Percentiles rank a stretch among this genome's conserved stretches.
Evolutionary conservation across 2,797 vertebrate genomes (phyloP).

Genomic region (Tragopan temminckii): DNA sequence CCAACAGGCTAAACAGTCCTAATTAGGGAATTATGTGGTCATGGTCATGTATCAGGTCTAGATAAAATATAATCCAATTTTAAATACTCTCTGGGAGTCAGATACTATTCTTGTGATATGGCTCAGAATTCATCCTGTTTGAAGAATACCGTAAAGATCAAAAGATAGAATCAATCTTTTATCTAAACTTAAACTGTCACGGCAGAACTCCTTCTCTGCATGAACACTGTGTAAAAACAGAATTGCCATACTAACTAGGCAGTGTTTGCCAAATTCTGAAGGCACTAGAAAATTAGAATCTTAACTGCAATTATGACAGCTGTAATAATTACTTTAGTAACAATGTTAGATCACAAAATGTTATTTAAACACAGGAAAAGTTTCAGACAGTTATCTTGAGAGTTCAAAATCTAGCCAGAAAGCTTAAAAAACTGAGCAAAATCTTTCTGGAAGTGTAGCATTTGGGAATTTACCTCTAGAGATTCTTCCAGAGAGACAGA

Average conservation of each 20-base stretch:
- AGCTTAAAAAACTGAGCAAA: background rate
- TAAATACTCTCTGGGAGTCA: background rate
- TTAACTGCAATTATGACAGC: background rate
- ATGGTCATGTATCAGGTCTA: background rate
- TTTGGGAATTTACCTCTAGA: background rate
- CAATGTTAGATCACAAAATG: background rate
- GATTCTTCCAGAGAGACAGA: background rate
- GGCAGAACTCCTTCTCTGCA: background rate
- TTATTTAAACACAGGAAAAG: background rate
- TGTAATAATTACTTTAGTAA: background rate
- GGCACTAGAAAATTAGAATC: background rate
- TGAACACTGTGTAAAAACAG: background rate
- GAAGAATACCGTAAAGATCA: background rate
- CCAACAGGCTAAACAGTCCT: background rate
- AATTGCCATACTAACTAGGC: background rate
- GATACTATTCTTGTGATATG: background rate
- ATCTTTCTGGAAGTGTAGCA: background rate
- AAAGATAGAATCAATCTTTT: background rate
- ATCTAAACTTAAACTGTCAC: background rate
- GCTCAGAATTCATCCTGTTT: background rate
- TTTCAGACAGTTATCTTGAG: background rate
- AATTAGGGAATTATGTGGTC: background rate
- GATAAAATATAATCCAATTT: background rate
- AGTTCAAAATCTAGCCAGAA: background rate
- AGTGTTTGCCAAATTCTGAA: background rate